These are phyloP conservation scores for Eurytoma californica DNA, from an alignment of 2,888 invertebrate species.

Conservation along the genomic window DNA sequence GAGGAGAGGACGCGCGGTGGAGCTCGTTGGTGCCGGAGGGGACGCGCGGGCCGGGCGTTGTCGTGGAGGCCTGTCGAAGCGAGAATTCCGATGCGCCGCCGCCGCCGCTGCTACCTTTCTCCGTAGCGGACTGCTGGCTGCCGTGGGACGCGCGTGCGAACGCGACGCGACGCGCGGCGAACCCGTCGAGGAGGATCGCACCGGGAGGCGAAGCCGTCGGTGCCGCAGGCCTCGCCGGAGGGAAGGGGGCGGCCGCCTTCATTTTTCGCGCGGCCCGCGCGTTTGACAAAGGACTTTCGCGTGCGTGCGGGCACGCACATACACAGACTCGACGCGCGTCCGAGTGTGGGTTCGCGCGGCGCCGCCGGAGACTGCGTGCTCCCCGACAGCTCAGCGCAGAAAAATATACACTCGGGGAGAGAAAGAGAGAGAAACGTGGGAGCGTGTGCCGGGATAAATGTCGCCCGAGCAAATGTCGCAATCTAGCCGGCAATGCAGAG, in stretches of 20 bases:
- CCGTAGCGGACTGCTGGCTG: neutral
- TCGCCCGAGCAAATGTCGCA: conserved; percentile 52
- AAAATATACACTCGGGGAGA: neutral
- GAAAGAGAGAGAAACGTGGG: neutral
- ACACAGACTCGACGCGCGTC: neutral
- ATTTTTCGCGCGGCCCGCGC: neutral
- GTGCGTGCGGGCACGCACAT: neutral
- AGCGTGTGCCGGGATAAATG: conserved; percentile 10
- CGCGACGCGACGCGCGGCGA: neutral
- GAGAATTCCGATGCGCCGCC: neutral
- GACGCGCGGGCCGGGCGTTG: neutral
- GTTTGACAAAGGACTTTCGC: conserved; percentile 54
- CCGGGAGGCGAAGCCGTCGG: neutral
- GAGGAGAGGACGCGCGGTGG: no score
- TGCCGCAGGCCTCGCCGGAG: neutral
- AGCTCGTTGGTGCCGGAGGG: no score
- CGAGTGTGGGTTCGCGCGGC: conserved; percentile 20
- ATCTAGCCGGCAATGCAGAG: conserved; percentile 53
- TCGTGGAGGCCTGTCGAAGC: neutral
- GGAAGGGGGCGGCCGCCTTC: neutral
- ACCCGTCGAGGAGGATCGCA: neutral
- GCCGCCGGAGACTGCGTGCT: neutral
- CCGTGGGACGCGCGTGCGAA: neutral
- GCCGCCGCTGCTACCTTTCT: neutral
- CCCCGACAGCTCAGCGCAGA: no score